These are phyloP conservation scores for Trisateles emortualis DNA, from an alignment of 2,888 invertebrate genomes.

Conservation along the genomic window DNA sequence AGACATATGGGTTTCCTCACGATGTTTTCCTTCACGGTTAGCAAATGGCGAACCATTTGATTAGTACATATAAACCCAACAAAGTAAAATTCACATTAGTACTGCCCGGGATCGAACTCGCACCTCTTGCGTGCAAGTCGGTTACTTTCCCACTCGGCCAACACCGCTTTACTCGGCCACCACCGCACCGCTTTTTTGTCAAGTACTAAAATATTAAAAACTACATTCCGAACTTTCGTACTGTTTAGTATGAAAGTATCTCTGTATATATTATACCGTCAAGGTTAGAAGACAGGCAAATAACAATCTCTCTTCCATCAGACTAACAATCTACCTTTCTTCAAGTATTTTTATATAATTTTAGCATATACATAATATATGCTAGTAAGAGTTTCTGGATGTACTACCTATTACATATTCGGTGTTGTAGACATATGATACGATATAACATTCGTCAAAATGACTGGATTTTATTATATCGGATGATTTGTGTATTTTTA, in stretches of 20 bases:
- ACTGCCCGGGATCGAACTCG: too few species aligned
- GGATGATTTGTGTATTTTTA: too few species aligned
- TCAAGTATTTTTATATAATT: conserved; percentile 43
- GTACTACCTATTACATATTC: conserved; percentile 33
- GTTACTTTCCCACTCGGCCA: too few species aligned
- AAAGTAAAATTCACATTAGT: too few species aligned
- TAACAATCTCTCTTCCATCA: conserved; percentile 13
- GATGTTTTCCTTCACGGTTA: too few species aligned
- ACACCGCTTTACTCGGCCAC: too few species aligned
- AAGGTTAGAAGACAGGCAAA: conserved; percentile 1
- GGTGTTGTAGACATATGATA: conserved; percentile 17
- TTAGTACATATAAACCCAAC: too few species aligned
- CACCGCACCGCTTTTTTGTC: not conserved
- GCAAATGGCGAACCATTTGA: too few species aligned
- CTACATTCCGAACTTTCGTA: not conserved
- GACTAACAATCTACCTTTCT: conserved; percentile 32
- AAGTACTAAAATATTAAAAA: not conserved
- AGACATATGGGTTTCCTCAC: too few species aligned
- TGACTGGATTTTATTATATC: too few species aligned
- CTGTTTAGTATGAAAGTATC: conserved; percentile 1
- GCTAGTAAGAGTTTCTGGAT: conserved; percentile 36
- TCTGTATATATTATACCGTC: not conserved
- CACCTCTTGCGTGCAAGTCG: too few species aligned
- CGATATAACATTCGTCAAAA: conserved; percentile 16
- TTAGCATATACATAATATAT: conserved; percentile 41